Conservation (phyloP, 1,140 invertebrate species). For the Drosophila parabipectinata region DNA sequence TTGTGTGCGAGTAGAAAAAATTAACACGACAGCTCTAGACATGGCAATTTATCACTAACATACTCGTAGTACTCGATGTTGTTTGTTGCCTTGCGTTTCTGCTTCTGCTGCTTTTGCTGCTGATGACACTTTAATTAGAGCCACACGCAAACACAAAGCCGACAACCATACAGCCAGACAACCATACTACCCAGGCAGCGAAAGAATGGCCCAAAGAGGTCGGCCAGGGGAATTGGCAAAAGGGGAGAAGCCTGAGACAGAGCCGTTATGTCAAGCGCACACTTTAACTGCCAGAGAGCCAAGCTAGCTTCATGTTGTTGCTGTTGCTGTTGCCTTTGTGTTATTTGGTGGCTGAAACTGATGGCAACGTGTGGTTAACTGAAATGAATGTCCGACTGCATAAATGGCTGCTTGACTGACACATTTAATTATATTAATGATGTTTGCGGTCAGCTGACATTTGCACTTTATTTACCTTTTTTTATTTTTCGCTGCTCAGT, state of each 20-base stretch:
- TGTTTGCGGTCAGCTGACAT: slow-evolving; percentile 83
- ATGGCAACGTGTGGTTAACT: slow-evolving; percentile 66
- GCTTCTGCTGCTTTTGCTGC: slow-evolving; percentile 60
- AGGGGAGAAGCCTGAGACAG: slow-evolving; percentile 39
- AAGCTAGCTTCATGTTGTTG: not conserved
- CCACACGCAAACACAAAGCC: slow-evolving; percentile 78
- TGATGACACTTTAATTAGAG: slow-evolving; percentile 82
- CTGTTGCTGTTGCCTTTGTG: slow-evolving; percentile 30
- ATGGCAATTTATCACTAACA: slow-evolving; percentile 81
- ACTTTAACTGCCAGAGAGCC: slow-evolving; percentile 64
- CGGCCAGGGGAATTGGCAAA: slow-evolving; percentile 1
- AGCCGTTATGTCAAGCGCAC: slow-evolving; percentile 69
- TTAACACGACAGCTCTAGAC: slow-evolving; percentile 81
- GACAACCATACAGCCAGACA: slow-evolving; percentile 1
- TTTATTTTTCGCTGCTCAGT: slow-evolving; percentile 18
- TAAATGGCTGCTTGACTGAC: slow-evolving; percentile 82
- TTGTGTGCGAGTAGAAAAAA: slow-evolving; percentile 73
- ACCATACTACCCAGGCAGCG: not conserved
- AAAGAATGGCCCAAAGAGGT: slow-evolving; percentile 27
- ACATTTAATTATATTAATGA: slow-evolving; percentile 84
- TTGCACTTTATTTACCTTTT: slow-evolving; percentile 81
- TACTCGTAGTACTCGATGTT: slow-evolving; percentile 21
- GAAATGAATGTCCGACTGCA: slow-evolving; percentile 75
- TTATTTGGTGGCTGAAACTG: slow-evolving; percentile 35
- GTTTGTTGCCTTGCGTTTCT: slow-evolving; percentile 43